These are phyloP conservation scores for Podarcis raffonei DNA, from an alignment of 2,113 vertebrate genomes.

Conservation along the genomic window DNA sequence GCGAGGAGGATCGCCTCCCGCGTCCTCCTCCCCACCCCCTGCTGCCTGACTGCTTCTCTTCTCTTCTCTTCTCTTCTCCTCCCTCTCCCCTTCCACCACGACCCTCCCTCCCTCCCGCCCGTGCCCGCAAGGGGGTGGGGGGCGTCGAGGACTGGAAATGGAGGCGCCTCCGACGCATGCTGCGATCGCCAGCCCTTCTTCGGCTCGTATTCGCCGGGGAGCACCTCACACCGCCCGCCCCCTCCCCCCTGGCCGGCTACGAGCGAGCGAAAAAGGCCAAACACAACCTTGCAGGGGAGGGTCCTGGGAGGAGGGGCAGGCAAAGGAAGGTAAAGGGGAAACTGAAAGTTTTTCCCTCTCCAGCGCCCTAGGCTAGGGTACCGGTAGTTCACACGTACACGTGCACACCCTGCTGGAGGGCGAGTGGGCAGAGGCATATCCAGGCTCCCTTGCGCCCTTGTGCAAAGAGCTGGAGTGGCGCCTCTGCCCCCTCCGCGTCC, in stretches of 20 bases:
- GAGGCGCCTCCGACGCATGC: constrained; percentile 48
- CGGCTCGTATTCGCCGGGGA: constrained; percentile 35
- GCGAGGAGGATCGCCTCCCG: too few relatives aligned
- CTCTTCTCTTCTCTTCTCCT: neutral
- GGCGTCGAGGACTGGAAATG: constrained; percentile 35
- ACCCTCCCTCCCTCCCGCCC: constrained; percentile 29
- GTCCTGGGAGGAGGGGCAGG: neutral
- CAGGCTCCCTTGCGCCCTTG: too few relatives aligned
- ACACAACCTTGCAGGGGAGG: neutral
- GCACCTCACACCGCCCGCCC: constrained; percentile 45
- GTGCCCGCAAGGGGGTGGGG: constrained; percentile 52
- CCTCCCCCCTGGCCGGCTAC: neutral
- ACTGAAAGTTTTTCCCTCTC: too few relatives aligned
- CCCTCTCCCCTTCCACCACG: constrained; percentile 16
- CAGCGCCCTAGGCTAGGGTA: neutral
- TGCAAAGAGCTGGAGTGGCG: too few relatives aligned
- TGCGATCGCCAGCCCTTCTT: constrained; percentile 51
- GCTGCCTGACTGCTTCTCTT: constrained; percentile 26
- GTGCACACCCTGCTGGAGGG: neutral
- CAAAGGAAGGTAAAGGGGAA: neutral
- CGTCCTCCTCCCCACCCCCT: neutral
- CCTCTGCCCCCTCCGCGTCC: too few relatives aligned
- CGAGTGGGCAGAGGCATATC: neutral
- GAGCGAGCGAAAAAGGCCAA: too few relatives aligned
- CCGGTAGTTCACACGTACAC: neutral